Percentiles rank a stretch among this genome's conserved stretches.
Conservation (phyloP, 2,113 vertebrate genomes). For the Dendrocopos noguchii region DNA sequence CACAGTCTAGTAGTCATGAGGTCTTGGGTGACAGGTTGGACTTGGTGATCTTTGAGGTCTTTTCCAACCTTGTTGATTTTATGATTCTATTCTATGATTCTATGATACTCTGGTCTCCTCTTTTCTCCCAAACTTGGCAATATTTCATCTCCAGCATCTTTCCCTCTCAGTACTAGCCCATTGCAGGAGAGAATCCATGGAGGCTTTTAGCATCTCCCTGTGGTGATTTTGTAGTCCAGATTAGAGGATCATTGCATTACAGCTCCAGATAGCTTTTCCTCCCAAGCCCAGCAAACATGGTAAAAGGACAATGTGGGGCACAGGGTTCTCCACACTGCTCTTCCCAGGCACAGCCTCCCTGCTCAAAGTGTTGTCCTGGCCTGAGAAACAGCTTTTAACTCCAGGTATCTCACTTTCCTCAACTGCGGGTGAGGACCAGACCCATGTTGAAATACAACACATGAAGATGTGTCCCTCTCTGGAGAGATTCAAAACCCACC, state of each 20-base stretch:
- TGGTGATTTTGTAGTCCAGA: not conserved
- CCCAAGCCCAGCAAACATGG: fast-evolving
- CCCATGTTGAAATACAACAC: too few relatives aligned
- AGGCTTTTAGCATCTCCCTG: not conserved
- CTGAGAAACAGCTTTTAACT: not conserved
- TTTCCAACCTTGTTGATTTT: too few relatives aligned
- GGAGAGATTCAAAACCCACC: too few relatives aligned
- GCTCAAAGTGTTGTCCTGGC: not conserved
- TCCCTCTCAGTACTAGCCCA: not conserved
- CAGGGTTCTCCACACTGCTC: too few relatives aligned
- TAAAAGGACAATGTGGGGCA: not conserved
- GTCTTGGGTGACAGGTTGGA: too few relatives aligned
- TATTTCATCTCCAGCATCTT: not conserved
- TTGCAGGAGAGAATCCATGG: not conserved
- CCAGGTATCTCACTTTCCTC: not conserved
- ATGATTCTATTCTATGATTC: too few relatives aligned
- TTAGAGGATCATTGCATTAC: fast-evolving
- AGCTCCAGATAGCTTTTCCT: not conserved
- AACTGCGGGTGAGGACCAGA: not conserved
- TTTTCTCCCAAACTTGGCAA: not conserved
- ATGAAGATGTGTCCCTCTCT: too few relatives aligned
- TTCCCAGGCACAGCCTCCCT: not conserved
- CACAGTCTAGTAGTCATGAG: too few relatives aligned
- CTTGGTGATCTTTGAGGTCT: too few relatives aligned
- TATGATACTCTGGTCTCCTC: not conserved